These are phyloP conservation scores for Sus cebifrons DNA, from an alignment of 2,797 vertebrate species.

Conservation along the genomic window DNA sequence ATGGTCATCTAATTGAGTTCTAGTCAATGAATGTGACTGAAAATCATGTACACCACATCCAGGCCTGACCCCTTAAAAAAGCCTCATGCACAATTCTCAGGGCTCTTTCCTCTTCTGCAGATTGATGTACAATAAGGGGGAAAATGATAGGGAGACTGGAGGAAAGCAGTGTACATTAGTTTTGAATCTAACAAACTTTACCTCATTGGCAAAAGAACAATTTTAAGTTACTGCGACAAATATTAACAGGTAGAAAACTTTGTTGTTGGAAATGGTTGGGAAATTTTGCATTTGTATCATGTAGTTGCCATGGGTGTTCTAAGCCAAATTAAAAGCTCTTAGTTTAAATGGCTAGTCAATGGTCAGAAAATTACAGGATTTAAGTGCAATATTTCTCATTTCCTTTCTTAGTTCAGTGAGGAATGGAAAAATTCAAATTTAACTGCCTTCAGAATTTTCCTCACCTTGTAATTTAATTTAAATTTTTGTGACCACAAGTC, in stretches of 20 bases:
- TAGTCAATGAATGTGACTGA: neutral
- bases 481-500: conserved; percentile 69
- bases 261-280: neutral
- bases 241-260: neutral
- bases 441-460: conserved; percentile 76
- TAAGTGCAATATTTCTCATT: conserved; percentile 72
- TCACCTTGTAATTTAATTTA: conserved; percentile 81
- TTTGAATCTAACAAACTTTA: conserved; percentile 49
- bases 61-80: neutral
- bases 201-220: conserved; percentile 37
- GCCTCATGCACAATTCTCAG: neutral
- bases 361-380: conserved; percentile 62
- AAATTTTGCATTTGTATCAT: conserved; percentile 9
- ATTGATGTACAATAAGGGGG: neutral
- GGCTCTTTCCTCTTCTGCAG: neutral
- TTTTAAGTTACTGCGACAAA: neutral
- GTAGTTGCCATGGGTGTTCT: conserved; percentile 21
- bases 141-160: neutral
- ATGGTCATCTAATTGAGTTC: neutral
- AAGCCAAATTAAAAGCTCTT: conserved; percentile 62
- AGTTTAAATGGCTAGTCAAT: conserved; percentile 56
- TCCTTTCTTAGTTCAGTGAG: conserved; percentile 62
- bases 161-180: neutral
- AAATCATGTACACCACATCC: neutral
- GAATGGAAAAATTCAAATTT: conserved; percentile 77